A percentile compares a stretch with the other conserved stretches of the same genome.
Conservation (phyloP, 2,113 vertebrate species). For the Ochotona curzoniae region DNA sequence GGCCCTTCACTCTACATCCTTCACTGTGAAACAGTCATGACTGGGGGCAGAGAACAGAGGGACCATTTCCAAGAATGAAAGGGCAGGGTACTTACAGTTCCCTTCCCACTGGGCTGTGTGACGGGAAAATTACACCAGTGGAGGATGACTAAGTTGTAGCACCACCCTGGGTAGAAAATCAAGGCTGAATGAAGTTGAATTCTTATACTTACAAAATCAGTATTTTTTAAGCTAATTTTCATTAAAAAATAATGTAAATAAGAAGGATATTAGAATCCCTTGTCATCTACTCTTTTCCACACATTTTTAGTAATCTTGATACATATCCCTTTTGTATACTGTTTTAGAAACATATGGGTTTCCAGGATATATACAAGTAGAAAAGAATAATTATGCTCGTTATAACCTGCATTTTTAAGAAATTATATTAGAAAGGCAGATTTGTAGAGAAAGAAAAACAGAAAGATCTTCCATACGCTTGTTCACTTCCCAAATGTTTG, state of each 20-base stretch:
- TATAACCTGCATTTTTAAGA: background rate
- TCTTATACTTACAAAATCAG: background rate
- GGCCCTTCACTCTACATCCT: background rate
- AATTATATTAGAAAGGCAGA: no score
- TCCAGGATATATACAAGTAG: background rate
- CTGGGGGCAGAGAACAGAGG: background rate
- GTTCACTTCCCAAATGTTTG: no score
- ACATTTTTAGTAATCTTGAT: background rate
- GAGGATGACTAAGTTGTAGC: slow-evolving; percentile 20
- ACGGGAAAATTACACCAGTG: background rate
- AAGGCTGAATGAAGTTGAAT: background rate
- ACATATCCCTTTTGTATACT: background rate
- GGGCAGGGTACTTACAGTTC: background rate
- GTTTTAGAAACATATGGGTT: background rate
- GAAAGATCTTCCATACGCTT: no score
- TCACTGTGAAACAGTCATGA: background rate
- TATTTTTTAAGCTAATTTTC: background rate
- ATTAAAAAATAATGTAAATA: background rate
- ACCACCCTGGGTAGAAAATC: background rate
- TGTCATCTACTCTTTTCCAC: background rate
- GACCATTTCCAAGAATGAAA: slow-evolving; percentile 47
- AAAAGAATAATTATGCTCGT: background rate
- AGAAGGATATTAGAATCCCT: background rate
- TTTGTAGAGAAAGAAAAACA: no score
- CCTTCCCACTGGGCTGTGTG: slow-evolving; percentile 2